phyloP scores from a whole-genome alignment of 2,113 vertebrate species.

The Clarias gariepinus region DNA sequence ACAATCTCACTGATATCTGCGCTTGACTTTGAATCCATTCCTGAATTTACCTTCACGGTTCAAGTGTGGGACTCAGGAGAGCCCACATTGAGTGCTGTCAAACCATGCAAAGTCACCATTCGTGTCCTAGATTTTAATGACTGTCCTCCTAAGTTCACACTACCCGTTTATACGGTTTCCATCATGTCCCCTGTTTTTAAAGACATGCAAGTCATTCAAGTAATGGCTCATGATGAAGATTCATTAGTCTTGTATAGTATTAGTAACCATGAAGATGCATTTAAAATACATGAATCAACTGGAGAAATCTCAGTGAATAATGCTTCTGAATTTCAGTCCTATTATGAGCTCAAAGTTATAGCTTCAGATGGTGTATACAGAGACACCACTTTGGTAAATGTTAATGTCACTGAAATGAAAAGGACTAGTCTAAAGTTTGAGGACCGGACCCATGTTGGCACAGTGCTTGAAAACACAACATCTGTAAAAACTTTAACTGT shows the following conservation, averaged over 20 bases:
- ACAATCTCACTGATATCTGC: conserved; percentile 77
- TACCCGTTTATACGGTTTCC: conserved; percentile 72
- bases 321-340: conserved; percentile 64
- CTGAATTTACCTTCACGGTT: conserved; percentile 81
- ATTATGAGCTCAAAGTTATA: conserved; percentile 76
- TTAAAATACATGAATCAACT: conserved; percentile 76
- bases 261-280: conserved; percentile 76
- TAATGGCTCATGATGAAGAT: conserved; percentile 84
- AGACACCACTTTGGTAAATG: conserved; percentile 75
- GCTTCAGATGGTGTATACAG: conserved; percentile 85
- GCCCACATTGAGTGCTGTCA: conserved; percentile 79
- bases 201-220: conserved; percentile 78
- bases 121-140: conserved; percentile 85
- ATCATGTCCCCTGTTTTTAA: conserved; percentile 76
- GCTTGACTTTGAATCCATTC: conserved; percentile 82
- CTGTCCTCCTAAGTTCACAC: conserved; percentile 81
- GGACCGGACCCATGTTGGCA: conserved; percentile 69
- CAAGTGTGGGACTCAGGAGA: conserved; percentile 85
- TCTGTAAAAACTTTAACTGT: conserved; percentile 73
- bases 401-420: conserved; percentile 74
- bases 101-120: conserved; percentile 80
- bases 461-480: conserved; percentile 79
- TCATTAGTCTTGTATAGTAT: conserved; percentile 86
- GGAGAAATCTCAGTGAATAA: conserved; percentile 81
- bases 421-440: conserved; percentile 78